Base-by-base conservation (phyloP, 2,113 vertebrate species). In the Sarotherodon lohbergeri region DNA sequence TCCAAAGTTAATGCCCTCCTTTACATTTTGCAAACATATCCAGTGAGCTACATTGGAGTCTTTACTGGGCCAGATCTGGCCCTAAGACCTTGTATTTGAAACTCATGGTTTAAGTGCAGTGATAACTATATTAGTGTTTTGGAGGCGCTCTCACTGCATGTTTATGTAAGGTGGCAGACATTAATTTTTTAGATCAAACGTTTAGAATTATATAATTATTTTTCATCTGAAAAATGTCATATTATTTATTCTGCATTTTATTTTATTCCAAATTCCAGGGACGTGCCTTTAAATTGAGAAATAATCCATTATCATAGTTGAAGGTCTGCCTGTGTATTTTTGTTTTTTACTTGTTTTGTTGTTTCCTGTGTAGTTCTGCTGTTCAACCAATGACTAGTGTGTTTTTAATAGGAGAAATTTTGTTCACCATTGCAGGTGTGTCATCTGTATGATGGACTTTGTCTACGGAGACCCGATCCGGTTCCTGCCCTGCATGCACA, bases 381-480 rank as follows among this genome's bases (percentile, higher is more conserved):
- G 63, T 2, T 13, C 63, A 41, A 22, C 19, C 63, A 27, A 0
- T 12, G 43, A 29, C 27, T n/a, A 0, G 73, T n/a, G 46, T 29
- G 27, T 19, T 52, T 52, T 32, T 32, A 52, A n/a, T 52, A 12
- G 19, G 16, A 34, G 27, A n/a, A 32, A n/a, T 1, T 82, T 36
- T 89, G 16, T 86, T 82, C 12, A 1, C 71, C 34, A 41, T 11
- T 71, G 39, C 94, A 99, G 99, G 95, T 99, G 99, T 86, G 98
- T 99, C 94, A 99, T 99, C 97, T 99, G 99, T 95, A 99, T 99
- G 99, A 98, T 99, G 98, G 99, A 99, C 97, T 99, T 99, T 97
- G 98, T 98, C 92, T 99, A 98, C 4, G 98, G 99, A 86, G 99
- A 99, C 95, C 98, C 98, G 54, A 98, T 99, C 95, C 97, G 98